Evolutionary conservation across 1,140 invertebrate species (phyloP).

Genomic region (Stegodyphus dumicola): DNA sequence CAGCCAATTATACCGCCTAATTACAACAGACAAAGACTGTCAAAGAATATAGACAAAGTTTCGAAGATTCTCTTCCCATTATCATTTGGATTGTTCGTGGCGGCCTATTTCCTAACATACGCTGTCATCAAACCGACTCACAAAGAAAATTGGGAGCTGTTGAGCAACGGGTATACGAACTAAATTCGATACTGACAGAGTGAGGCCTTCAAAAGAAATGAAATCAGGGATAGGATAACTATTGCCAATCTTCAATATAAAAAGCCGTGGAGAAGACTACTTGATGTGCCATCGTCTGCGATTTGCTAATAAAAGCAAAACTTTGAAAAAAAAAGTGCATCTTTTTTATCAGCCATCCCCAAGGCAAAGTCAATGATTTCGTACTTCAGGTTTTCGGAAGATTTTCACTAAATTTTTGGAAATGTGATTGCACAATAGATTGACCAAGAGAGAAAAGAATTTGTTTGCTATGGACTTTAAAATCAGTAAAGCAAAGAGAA

Average conservation of each 20-base stretch:
- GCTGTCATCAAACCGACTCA: constrained; percentile 62
- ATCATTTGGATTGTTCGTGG: constrained; percentile 90
- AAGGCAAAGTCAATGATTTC: too few relatives aligned
- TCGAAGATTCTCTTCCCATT: constrained; percentile 91
- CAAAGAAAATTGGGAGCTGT: constrained; percentile 62
- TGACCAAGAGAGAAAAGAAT: too few relatives aligned
- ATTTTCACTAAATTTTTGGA: too few relatives aligned
- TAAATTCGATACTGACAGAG: background rate
- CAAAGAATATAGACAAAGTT: constrained; percentile 92
- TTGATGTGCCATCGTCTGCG: background rate
- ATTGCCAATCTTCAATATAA: too few relatives aligned
- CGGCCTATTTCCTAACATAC: constrained; percentile 93
- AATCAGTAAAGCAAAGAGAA: too few relatives aligned
- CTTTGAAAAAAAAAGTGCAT: too few relatives aligned
- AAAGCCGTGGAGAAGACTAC: background rate
- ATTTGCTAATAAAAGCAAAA: background rate
- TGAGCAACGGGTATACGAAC: constrained; percentile 49
- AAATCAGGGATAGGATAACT: background rate
- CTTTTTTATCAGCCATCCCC: too few relatives aligned
- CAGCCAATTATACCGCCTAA: constrained; percentile 71
- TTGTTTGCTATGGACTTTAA: too few relatives aligned
- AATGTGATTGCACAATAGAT: too few relatives aligned
- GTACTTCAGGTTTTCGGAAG: too few relatives aligned
- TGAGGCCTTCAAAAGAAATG: background rate
- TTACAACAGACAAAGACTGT: constrained; percentile 75